Conservation (phyloP, 2,113 vertebrate species). For the Grammomys surdaster region DNA sequence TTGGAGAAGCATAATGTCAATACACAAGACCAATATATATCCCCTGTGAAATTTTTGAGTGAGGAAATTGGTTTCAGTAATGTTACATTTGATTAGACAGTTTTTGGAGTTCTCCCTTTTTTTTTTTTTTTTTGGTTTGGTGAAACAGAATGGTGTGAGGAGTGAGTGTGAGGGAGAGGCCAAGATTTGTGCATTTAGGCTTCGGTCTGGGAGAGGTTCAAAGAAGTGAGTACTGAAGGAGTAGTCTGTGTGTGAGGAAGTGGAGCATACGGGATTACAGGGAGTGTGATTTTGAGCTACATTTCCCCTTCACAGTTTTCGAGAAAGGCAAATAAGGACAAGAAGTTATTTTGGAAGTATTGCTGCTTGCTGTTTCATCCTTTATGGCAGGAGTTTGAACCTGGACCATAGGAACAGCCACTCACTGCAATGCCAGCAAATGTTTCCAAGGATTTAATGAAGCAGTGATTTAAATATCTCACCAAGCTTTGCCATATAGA, state of each 20-base stretch:
- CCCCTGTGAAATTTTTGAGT: too few species aligned
- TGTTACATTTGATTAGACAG: not conserved
- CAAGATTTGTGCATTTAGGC: not conserved
- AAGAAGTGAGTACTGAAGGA: not conserved
- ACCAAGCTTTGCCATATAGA: not conserved
- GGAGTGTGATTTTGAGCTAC: not conserved
- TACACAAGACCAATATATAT: not conserved
- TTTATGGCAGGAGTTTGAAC: not conserved
- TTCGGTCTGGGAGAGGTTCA: not conserved
- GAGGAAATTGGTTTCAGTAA: not conserved
- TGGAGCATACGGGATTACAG: not conserved
- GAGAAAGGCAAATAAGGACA: slow-evolving; percentile 35
- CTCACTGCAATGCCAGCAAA: not conserved
- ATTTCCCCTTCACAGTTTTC: not conserved
- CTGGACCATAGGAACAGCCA: not conserved
- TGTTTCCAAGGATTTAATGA: slow-evolving; percentile 31
- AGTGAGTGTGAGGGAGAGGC: not conserved
- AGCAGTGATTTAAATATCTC: slow-evolving; percentile 27
- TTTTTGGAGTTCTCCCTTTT: not conserved
- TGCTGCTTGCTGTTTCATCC: slow-evolving; percentile 2
- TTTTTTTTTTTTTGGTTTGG: not conserved
- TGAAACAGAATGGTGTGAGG: not conserved
- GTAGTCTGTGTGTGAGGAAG: not conserved
- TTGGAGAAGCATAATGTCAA: not conserved
- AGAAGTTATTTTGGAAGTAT: slow-evolving; percentile 10